Evolutionary conservation across 2,113 vertebrate genomes (phyloP).

Genomic region (Pyxicephalus adspersus): DNA sequence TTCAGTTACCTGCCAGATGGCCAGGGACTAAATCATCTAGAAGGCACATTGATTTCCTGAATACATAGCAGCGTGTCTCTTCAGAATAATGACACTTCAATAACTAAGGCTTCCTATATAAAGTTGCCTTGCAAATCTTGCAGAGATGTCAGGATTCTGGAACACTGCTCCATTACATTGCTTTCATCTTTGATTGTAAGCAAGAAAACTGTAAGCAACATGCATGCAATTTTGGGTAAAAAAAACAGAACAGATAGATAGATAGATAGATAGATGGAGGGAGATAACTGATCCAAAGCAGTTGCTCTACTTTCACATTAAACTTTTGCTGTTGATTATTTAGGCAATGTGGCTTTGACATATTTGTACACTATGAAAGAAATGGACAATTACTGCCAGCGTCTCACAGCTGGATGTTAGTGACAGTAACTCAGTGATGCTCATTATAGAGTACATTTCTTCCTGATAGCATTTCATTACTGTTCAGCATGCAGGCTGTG

Average conservation of each 20-base stretch:
- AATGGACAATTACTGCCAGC: neutral
- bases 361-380: neutral
- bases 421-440: constrained; percentile 7
- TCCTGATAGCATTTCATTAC: constrained; percentile 15
- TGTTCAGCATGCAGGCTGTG: neutral
- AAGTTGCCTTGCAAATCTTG: constrained; percentile 43
- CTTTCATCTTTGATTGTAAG: neutral
- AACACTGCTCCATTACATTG: neutral
- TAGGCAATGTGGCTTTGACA: neutral
- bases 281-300: too few relatives aligned
- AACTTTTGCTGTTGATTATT: constrained; percentile 5
- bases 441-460: constrained; percentile 25
- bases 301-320: too few relatives aligned
- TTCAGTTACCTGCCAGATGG: constrained; percentile 50
- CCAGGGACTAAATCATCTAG: constrained; percentile 45
- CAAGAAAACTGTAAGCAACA: too few relatives aligned
- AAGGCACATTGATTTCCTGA: constrained; percentile 49
- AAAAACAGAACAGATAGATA: too few relatives aligned
- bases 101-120: constrained; percentile 25
- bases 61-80: constrained; percentile 25
- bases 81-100: constrained; percentile 37
- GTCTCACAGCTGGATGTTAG: constrained; percentile 27
- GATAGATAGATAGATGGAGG: too few relatives aligned
- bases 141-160: neutral
- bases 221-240: too few relatives aligned